These are phyloP conservation scores for Stenopsyche tienmushanensis DNA, from an alignment of 1,140 invertebrate species.

Conservation along the genomic window DNA sequence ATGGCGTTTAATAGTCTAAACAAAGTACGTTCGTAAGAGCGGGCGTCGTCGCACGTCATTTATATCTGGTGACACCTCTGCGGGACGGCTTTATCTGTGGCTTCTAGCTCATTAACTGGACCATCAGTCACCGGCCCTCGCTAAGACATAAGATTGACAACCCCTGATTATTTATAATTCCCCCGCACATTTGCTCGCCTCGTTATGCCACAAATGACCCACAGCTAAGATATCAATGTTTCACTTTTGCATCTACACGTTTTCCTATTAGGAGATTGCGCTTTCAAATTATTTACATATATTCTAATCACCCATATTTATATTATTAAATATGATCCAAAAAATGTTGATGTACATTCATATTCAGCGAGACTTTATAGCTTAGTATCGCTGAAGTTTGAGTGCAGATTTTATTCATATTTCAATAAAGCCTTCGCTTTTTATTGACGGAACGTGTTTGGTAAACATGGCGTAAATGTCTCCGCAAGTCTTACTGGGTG, in stretches of 20 bases:
- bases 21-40: slow-evolving; percentile 9
- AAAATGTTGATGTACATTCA: too few species aligned
- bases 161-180: slow-evolving; percentile 38
- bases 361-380: too few species aligned
- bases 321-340: neutral
- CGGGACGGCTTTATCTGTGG: slow-evolving; percentile 35
- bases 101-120: slow-evolving; percentile 39
- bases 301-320: neutral
- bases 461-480: too few species aligned
- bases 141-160: slow-evolving; percentile 37
- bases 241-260: neutral
- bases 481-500: neutral
- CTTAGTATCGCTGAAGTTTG: too few species aligned
- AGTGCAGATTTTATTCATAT: too few species aligned
- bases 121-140: slow-evolving; percentile 35
- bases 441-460: too few species aligned
- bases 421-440: too few species aligned
- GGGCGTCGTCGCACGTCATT: slow-evolving; percentile 22
- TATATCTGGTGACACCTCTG: slow-evolving; percentile 37
- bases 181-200: slow-evolving; percentile 3
- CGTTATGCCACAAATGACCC: slow-evolving; percentile 11
- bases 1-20: too few species aligned
- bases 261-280: neutral
- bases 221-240: neutral
- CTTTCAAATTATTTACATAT: neutral